Evolutionary conservation across 2,888 invertebrate genomes (phyloP).

Genomic region (Microplitis manilae): DNA sequence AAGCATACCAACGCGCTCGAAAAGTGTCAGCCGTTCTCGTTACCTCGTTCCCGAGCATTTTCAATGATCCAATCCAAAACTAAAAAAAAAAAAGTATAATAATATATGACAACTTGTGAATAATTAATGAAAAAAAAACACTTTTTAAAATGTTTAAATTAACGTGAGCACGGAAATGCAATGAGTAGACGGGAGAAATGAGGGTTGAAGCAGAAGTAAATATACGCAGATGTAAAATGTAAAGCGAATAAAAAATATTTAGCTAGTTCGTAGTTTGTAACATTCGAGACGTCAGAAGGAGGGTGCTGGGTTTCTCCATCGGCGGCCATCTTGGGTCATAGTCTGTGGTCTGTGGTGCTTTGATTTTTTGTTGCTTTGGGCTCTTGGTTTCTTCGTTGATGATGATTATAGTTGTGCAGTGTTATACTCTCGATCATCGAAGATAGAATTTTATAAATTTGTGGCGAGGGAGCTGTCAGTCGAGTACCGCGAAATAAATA

Average conservation of each 20-base stretch:
- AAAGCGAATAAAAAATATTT: not conserved
- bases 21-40: conserved; percentile 20
- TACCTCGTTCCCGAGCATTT: not conserved
- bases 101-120: not conserved
- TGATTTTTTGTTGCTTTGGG: conserved; percentile 6
- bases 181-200: not conserved
- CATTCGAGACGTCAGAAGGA: conserved; percentile 32
- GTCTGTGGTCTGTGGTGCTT: conserved; percentile 25
- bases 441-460: conserved; percentile 35
- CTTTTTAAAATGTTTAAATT: not conserved
- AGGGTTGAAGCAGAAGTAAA: not conserved
- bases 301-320: conserved; percentile 33
- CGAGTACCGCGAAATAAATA: conserved; percentile 25
- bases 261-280: conserved; percentile 24
- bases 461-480: conserved; percentile 53
- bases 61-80: not conserved
- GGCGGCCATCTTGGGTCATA: conserved; percentile 50
- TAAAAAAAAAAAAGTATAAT: not conserved
- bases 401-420: conserved; percentile 3
- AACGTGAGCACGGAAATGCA: not conserved
- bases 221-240: not conserved
- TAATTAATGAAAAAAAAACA: not conserved
- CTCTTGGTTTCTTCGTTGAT: conserved; percentile 1
- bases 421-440: conserved; percentile 12
- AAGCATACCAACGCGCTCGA: conserved; percentile 11